Evolutionary conservation across 2,888 invertebrate genomes (phyloP), one percentile per base, ranked within the genome.

Genomic region (Furcula furcula): DNA sequence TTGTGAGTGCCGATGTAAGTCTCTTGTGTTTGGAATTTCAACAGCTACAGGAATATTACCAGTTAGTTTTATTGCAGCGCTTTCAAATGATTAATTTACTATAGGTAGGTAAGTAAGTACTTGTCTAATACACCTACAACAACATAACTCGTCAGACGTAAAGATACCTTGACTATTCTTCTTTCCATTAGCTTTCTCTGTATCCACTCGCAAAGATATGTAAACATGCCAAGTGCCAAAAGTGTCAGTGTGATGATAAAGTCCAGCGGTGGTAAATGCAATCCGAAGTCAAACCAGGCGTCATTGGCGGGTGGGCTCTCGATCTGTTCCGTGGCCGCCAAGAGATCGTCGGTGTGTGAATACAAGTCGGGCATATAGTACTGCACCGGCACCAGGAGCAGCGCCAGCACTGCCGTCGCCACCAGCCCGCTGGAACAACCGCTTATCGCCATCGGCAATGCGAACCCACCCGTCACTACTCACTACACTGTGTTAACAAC

Each of bases 181-280:
- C 65, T 72, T 55, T 85, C 81, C 73, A 81, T 72, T 18, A 79
- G 47, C 57, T 83, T 84, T 44, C 77, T 74, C 37, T 85, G 85
- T 43, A 84, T 71, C 80, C 79, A 83, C 52, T 82, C 83, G 53
- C 69, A 76, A 26, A 79, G 35, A 43, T 82, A 78, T 19, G 59
- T 73, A 9, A 66, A 14, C 10, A 73, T 31, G n/a, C 66, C 76
- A 21, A 76, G 22, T 20, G 64, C 14, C 18, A 77, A 26, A 36
- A 85, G 55, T 7, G 63, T 36, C 7, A 64, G 31, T 14, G 81
- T 68, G 28, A 76, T 50, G 34, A 76, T 49, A 11, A 80, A 30
- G 49, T 86, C 81, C 30, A 77, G 45, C n/a, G 76, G 65, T 13
- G 79, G 69, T 27, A 70, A 43, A 14, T 43, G 42, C 35, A 41